These are phyloP conservation scores for Andrena praecox DNA, from an alignment of 2,888 invertebrate genomes.

Conservation along the genomic window DNA sequence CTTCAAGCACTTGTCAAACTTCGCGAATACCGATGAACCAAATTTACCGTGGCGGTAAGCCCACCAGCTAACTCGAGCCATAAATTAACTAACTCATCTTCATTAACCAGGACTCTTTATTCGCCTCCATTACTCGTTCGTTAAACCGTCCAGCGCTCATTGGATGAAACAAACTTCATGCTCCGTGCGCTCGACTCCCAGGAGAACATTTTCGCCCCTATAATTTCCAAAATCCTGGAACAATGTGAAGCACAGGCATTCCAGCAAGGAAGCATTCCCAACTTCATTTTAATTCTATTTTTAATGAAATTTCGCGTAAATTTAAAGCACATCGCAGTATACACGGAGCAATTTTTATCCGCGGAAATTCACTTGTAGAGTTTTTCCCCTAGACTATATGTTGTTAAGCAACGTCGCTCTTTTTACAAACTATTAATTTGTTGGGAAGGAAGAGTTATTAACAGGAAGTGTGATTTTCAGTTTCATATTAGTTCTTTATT, in stretches of 20 bases:
- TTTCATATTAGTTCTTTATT: too few relatives aligned
- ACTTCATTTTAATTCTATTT: neutral
- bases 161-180: neutral
- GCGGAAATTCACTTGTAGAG: too few relatives aligned
- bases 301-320: too few relatives aligned
- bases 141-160: neutral
- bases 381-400: too few relatives aligned
- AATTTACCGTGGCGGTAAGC: conserved; percentile 24
- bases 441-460: too few relatives aligned
- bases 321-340: too few relatives aligned
- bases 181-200: neutral
- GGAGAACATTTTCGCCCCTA: neutral
- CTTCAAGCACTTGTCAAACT: neutral
- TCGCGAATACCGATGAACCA: neutral
- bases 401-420: too few relatives aligned
- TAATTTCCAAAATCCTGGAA: neutral
- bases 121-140: neutral
- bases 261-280: neutral
- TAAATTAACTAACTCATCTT: conserved; percentile 26
- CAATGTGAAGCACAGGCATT: neutral
- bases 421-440: too few relatives aligned
- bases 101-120: conserved; percentile 4
- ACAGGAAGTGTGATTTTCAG: too few relatives aligned
- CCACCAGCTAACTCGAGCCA: neutral
- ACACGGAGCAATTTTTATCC: too few relatives aligned